Conservation (phyloP, 2,113 vertebrate species). For the Cebus imitator region DNA sequence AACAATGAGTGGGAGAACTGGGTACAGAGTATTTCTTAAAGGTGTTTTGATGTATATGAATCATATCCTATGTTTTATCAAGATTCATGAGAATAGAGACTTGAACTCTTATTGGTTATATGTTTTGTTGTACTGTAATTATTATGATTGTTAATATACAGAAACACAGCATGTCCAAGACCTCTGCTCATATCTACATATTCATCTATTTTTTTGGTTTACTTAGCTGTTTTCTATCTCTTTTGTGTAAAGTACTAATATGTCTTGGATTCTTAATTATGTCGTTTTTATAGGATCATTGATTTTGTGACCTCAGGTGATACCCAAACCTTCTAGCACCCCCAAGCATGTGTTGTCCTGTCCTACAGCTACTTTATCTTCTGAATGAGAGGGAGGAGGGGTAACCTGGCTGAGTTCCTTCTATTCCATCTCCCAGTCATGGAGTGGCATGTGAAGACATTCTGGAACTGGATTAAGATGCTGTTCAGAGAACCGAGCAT, state of each 20-base stretch:
- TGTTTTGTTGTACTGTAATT: not conserved
- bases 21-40: not conserved
- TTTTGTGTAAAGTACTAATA: not conserved
- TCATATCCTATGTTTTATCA: not conserved
- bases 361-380: conserved; percentile 84
- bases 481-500: conserved; percentile 87
- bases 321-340: not conserved
- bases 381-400: conserved; percentile 84
- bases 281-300: not conserved
- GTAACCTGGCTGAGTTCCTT: not conserved
- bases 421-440: conserved; percentile 4
- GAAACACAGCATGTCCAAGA: not conserved
- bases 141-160: not conserved
- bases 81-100: not conserved
- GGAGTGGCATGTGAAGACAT: conserved; percentile 81
- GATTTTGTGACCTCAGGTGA: not conserved
- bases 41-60: not conserved
- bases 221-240: not conserved
- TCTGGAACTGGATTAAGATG: conserved; percentile 82
- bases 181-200: not conserved
- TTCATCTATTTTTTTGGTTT: not conserved
- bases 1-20: not conserved
- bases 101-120: not conserved
- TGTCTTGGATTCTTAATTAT: not conserved
- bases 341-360: accelerated